A percentile compares a stretch with the other conserved stretches of the same genome.
Conservation (phyloP, 2,888 invertebrate genomes). For the Boloria euphrosyne region DNA sequence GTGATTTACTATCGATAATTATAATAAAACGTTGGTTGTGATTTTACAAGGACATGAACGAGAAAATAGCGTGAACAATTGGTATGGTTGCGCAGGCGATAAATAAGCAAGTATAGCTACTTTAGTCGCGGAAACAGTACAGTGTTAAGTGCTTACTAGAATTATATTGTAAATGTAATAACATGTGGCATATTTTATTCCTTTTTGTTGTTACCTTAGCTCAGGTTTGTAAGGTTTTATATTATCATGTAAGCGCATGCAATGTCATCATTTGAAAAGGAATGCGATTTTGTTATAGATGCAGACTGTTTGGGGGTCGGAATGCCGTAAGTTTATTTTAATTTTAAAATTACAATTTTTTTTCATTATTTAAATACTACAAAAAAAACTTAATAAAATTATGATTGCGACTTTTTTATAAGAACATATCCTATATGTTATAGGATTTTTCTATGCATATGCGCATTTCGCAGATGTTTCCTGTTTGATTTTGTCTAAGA, state of each 20-base stretch:
- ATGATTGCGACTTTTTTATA: too few species aligned
- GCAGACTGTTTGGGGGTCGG: conserved; percentile 3
- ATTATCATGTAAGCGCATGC: neutral
- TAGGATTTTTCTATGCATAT: too few species aligned
- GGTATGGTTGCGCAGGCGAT: conserved; percentile 51
- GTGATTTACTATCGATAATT: conserved; percentile 46
- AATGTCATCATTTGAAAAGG: neutral
- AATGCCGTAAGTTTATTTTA: conserved; percentile 1
- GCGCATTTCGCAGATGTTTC: too few species aligned
- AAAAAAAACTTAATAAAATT: too few species aligned
- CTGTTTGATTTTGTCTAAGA: too few species aligned
- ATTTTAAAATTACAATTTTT: too few species aligned
- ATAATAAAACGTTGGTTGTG: conserved; percentile 47
- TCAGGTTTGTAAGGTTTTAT: conserved; percentile 11
- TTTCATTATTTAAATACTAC: too few species aligned
- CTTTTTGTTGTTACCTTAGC: conserved; percentile 22
- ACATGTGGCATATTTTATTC: conserved; percentile 4
- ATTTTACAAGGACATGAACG: conserved; percentile 67
- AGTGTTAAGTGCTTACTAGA: conserved; percentile 21
- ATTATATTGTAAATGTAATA: conserved; percentile 26
- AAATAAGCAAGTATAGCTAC: conserved; percentile 52
- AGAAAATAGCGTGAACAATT: conserved; percentile 73
- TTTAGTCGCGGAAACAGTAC: conserved; percentile 12
- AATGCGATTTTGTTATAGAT: conserved; percentile 1
- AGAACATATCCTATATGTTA: too few species aligned